phyloP scores from a whole-genome alignment of 2,113 vertebrate species.

The Ammodytes marinus region DNA sequence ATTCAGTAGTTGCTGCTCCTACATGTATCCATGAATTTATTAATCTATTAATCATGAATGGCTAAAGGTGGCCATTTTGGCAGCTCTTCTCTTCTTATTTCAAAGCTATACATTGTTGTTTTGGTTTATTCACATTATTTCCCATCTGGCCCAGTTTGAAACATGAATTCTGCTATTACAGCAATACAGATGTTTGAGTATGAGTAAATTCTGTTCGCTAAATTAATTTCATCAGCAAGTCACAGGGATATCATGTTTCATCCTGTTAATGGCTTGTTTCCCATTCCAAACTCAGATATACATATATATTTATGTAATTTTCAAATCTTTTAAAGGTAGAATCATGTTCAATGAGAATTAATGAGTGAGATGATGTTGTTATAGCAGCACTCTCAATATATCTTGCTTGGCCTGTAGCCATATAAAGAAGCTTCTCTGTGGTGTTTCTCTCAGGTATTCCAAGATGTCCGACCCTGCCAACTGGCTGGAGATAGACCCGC shows the following conservation, averaged over 20 bases:
- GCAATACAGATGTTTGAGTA: background rate
- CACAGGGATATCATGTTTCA: background rate
- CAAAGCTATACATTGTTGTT: background rate
- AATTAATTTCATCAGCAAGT: conserved; percentile 13
- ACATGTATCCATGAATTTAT: conserved; percentile 16
- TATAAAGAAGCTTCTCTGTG: conserved; percentile 58
- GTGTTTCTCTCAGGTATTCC: conserved; percentile 89
- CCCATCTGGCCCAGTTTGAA: background rate
- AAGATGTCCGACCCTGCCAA: conserved; percentile 96
- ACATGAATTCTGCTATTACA: background rate
- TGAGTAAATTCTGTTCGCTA: background rate
- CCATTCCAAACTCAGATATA: background rate
- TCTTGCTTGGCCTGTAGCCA: conserved; percentile 52
- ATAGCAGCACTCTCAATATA: conserved; percentile 42
- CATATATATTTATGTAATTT: conserved; percentile 7
- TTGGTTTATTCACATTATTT: background rate
- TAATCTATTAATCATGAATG: background rate
- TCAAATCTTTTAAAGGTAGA: conserved; percentile 14
- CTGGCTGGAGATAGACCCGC: conserved; percentile 95
- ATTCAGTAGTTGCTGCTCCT: background rate
- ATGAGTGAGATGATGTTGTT: conserved; percentile 30
- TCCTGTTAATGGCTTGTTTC: background rate
- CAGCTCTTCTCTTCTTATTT: conserved; percentile 8
- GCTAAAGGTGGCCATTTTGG: background rate
- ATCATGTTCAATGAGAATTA: background rate